A percentile compares a stretch with the other conserved stretches of the same genome.
These are phyloP conservation scores for Labeo calbasu DNA, from an alignment of 2,797 vertebrate genomes.

Conservation along the genomic window DNA sequence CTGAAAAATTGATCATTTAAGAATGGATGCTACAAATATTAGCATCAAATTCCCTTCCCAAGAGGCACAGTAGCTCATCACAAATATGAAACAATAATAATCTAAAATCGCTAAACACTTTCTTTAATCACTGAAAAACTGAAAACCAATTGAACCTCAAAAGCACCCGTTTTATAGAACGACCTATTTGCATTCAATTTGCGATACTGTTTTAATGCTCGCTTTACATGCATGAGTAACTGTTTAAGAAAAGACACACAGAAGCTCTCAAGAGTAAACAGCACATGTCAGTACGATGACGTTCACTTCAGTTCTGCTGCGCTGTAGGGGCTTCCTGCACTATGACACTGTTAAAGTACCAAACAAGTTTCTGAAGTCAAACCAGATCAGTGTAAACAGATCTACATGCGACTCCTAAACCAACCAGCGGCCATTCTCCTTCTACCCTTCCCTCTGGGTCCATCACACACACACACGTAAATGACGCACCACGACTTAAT, in stretches of 20 bases:
- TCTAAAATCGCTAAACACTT: neutral
- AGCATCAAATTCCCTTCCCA: too few species aligned
- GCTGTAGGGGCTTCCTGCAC: neutral
- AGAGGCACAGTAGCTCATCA: too few species aligned
- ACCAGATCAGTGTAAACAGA: slow-evolving; percentile 8
- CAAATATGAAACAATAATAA: too few species aligned
- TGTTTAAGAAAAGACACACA: neutral
- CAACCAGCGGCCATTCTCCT: neutral
- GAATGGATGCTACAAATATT: too few species aligned
- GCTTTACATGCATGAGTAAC: neutral
- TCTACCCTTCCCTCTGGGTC: slow-evolving; percentile 13
- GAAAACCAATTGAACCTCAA: neutral
- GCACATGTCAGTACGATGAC: neutral
- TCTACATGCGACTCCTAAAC: neutral
- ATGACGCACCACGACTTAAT: neutral
- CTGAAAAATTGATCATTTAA: too few species aligned
- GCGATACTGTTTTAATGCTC: neutral
- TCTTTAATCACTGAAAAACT: neutral
- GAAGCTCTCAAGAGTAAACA: neutral
- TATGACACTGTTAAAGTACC: neutral
- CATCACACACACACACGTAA: slow-evolving; percentile 7
- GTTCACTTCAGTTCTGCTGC: neutral
- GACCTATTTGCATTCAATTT: neutral
- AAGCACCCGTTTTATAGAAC: neutral
- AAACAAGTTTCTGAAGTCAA: neutral